Evolutionary conservation across 1,140 invertebrate genomes (phyloP), one percentile per base, ranked within the genome.

Genomic region (Formica exsecta): DNA sequence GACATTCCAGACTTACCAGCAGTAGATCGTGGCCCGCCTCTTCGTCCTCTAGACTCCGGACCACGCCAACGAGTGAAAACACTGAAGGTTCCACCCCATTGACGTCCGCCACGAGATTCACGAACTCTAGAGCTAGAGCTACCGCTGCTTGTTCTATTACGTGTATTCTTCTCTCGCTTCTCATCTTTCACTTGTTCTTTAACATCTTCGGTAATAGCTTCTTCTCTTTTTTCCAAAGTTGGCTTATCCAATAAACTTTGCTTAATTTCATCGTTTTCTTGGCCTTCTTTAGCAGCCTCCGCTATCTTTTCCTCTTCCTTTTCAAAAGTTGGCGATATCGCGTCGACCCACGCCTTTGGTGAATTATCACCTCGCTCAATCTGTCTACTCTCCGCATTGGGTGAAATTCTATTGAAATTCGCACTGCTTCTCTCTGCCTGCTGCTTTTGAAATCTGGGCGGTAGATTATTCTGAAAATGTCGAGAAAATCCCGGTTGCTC

Each of bases 381-480:
- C 22, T 62, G 71, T 48, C 86, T 59, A 8, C 94, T 92, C 29
- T 95, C 95, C 13, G 93, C 89, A 70, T 89, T 95, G 0, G 94
- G 94, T 61, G 94, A 94, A 70, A 94, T 92, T 8, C 94, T 91
- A 66, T 90, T 95, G 68, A 93, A 93, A 25, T 90, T 88, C 32
- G 90, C 85, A 94, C 90, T 93, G 93, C 90, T 95, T 95, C 92
- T 95, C 91, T 95, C 87, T 74, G 91, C 94, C 89, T 97, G 97
- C 90, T 98, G 97, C 90, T 97, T 98, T 92, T 98, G 96, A 94
- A 99, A 98, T 61, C 98, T 96, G 54, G 98, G 98, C 48, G 98
- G 98, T 87, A 98, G 96, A 95, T 98, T 97, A 65, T 96, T 96
- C 93, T 98, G 97, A 93, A 97, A 98, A 66, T 96, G 96, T 90